Evolutionary conservation across 2,113 vertebrate species (phyloP).

Genomic region (Cardinalis cardinalis): DNA sequence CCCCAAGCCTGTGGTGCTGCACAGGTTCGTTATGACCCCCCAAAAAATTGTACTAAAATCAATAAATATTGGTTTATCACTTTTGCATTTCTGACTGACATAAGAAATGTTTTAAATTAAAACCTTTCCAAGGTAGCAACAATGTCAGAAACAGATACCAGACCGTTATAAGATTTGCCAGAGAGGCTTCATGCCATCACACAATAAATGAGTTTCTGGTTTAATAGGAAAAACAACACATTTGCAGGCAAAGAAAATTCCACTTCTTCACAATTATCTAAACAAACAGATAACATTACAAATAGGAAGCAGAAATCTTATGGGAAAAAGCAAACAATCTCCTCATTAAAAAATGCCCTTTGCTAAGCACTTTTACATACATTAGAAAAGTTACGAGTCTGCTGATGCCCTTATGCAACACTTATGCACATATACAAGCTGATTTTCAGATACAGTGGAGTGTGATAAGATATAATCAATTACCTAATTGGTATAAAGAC

Average conservation of each 20-base stretch:
- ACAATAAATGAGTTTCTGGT: background rate
- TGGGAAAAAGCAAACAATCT: conserved; percentile 57
- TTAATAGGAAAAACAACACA: background rate
- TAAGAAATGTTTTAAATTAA: background rate
- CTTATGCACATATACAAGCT: background rate
- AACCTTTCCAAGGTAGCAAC: background rate
- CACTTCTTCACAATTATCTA: conserved; percentile 16
- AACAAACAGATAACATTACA: conserved; percentile 41
- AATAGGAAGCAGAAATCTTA: background rate
- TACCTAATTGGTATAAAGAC: background rate
- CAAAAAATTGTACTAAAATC: background rate
- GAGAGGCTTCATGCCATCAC: background rate
- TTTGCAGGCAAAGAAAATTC: conserved; percentile 25
- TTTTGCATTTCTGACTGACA: background rate
- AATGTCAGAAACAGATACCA: background rate
- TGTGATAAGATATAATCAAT: background rate
- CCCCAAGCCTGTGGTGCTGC: background rate
- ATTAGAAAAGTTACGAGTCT: background rate
- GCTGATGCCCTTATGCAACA: background rate
- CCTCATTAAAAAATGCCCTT: conserved; percentile 48
- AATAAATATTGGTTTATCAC: background rate
- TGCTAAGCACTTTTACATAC: background rate
- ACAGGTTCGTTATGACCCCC: background rate
- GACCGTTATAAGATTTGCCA: background rate
- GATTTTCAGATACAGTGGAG: background rate